A percentile compares a stretch with the other conserved stretches of the same genome.
These are phyloP conservation scores for Silurus aristotelis DNA, from an alignment of 2,797 vertebrate species.

Conservation along the genomic window DNA sequence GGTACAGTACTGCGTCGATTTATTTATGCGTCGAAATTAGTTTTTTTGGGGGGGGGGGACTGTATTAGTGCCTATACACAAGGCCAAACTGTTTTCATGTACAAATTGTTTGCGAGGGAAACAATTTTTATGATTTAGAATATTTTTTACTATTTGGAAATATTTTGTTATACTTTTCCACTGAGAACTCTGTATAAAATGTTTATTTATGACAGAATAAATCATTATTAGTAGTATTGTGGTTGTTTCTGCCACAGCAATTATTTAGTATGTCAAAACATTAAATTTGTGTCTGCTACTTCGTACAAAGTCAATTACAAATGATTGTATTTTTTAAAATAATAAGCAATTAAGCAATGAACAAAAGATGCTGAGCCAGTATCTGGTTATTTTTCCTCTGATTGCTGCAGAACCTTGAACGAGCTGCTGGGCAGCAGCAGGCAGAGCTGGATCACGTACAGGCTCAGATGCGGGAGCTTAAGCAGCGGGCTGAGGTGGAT, in stretches of 20 bases:
- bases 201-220: background rate
- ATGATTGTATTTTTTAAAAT: background rate
- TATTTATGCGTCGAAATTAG: too few species aligned
- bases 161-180: background rate
- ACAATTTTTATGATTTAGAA: background rate
- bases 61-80: background rate
- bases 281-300: background rate
- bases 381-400: background rate
- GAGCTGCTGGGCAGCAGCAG: constrained; percentile 76
- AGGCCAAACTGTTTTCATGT: background rate
- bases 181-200: background rate
- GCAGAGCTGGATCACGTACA: constrained; percentile 74
- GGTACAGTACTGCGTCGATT: too few species aligned
- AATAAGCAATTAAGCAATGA: too few species aligned
- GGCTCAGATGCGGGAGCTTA: constrained; percentile 76
- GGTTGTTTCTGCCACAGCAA: background rate
- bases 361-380: too few species aligned
- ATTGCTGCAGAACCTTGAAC: constrained; percentile 80
- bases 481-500: constrained; percentile 72
- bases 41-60: too few species aligned
- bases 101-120: background rate
- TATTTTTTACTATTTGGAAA: background rate
- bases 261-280: background rate
- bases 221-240: too few species aligned
- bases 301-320: background rate